phyloP scores from a whole-genome alignment of 1,140 invertebrate genomes.

The Drosophila sucinea region DNA sequence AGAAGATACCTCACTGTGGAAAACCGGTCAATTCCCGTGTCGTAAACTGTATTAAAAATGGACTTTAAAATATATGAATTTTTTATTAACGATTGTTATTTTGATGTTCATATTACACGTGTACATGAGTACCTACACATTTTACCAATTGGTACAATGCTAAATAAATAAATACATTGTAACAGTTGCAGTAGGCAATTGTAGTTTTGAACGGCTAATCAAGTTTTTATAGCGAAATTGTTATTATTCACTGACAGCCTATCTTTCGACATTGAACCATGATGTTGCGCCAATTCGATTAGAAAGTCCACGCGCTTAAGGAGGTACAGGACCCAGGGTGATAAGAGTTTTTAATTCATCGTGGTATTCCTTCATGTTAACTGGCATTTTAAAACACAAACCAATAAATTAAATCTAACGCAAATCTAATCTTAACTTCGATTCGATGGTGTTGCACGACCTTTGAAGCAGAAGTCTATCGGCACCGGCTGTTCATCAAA shows the following conservation, averaged over 20 bases:
- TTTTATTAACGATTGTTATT: too few species aligned
- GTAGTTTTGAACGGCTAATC: too few species aligned
- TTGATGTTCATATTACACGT: too few species aligned
- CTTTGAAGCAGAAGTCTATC: constrained; percentile 8
- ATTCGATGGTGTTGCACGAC: not conserved
- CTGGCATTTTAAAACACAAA: not conserved
- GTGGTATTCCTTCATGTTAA: not conserved
- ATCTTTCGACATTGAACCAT: not conserved
- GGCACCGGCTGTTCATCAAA: not conserved
- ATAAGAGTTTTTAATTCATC: not conserved
- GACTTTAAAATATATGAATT: too few species aligned
- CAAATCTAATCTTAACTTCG: constrained; percentile 5
- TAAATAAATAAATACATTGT: too few species aligned
- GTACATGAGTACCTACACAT: too few species aligned
- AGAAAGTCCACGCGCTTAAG: constrained; percentile 2
- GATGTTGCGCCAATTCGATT: not conserved
- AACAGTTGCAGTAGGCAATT: too few species aligned
- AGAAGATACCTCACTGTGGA: not conserved
- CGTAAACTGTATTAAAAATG: not conserved
- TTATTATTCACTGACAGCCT: too few species aligned
- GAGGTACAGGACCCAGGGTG: not conserved
- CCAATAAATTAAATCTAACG: not conserved
- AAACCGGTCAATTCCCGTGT: not conserved
- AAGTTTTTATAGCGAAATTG: too few species aligned
- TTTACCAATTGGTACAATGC: too few species aligned